Percentiles rank a stretch among this genome's conserved stretches.
Conservation (phyloP, 2,113 vertebrate genomes). For the Saguinus midas region DNA sequence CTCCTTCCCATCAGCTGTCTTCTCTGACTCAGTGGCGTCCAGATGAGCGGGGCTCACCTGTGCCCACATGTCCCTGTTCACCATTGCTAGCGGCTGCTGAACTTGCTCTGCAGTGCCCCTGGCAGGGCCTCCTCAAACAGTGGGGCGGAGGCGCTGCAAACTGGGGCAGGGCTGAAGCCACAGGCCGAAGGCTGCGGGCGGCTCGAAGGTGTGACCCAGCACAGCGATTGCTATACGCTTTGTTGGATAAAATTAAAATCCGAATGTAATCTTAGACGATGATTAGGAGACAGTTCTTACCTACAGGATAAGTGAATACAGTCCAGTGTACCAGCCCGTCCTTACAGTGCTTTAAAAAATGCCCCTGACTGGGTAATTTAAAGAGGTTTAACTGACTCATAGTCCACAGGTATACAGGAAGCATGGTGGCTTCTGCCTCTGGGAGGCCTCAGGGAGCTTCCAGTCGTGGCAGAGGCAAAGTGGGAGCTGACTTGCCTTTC, state of each 20-base stretch:
- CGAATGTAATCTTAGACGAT: neutral
- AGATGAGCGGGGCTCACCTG: neutral
- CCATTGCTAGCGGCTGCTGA: neutral
- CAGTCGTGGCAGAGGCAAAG: no score
- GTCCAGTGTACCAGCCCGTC: no score
- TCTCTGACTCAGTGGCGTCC: neutral
- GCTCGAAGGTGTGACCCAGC: neutral
- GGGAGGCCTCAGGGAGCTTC: no score
- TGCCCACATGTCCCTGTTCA: neutral
- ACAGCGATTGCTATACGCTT: fast-evolving
- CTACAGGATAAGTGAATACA: fast-evolving
- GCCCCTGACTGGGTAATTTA: no score
- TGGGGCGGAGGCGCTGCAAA: neutral
- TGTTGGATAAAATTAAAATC: neutral
- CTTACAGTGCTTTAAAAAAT: no score
- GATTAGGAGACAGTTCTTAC: neutral
- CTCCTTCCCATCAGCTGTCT: neutral
- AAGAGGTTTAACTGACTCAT: no score
- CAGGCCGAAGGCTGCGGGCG: neutral
- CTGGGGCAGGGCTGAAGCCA: neutral
- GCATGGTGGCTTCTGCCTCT: no score
- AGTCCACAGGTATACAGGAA: no score
- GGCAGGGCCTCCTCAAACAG: neutral
- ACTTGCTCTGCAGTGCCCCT: neutral
- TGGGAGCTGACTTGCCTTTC: no score